Evolutionary conservation across 2,113 vertebrate genomes (phyloP).

Genomic region (Genyomyrus donnyi): DNA sequence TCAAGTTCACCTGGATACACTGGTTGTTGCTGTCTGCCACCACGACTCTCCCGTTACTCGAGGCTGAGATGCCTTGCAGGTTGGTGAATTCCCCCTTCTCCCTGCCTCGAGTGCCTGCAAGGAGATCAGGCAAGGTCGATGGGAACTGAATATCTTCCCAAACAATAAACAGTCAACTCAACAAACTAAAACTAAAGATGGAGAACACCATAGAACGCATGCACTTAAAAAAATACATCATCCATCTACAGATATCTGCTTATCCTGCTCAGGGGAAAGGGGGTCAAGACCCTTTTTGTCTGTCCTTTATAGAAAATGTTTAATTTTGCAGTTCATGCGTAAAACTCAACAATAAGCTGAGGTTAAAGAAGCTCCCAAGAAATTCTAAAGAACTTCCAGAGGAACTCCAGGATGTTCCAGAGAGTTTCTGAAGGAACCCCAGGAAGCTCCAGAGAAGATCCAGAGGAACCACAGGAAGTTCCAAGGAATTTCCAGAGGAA

Average conservation of each 20-base stretch:
- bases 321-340: not conserved
- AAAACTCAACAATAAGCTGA: not conserved
- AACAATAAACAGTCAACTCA: not conserved
- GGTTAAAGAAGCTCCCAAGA: not conserved
- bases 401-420: too few species aligned
- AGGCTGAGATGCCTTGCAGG: slow-evolving; percentile 87
- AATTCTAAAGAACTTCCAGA: not conserved
- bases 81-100: slow-evolving; percentile 96
- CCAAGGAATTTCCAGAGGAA: too few species aligned
- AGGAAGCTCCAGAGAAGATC: too few species aligned
- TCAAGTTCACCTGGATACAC: slow-evolving; percentile 80
- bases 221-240: not conserved
- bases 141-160: not conserved
- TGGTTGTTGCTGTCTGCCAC: slow-evolving; percentile 98
- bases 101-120: slow-evolving; percentile 78
- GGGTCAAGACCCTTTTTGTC: not conserved
- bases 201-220: not conserved
- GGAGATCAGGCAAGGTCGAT: not conserved
- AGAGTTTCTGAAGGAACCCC: too few species aligned
- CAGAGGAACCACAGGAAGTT: too few species aligned
- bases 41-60: slow-evolving; percentile 78
- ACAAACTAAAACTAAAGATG: not conserved
- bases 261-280: not conserved
- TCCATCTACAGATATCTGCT: not conserved
- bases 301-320: not conserved